Conservation (phyloP, 2,113 vertebrate species). For the Zapornia atra region DNA sequence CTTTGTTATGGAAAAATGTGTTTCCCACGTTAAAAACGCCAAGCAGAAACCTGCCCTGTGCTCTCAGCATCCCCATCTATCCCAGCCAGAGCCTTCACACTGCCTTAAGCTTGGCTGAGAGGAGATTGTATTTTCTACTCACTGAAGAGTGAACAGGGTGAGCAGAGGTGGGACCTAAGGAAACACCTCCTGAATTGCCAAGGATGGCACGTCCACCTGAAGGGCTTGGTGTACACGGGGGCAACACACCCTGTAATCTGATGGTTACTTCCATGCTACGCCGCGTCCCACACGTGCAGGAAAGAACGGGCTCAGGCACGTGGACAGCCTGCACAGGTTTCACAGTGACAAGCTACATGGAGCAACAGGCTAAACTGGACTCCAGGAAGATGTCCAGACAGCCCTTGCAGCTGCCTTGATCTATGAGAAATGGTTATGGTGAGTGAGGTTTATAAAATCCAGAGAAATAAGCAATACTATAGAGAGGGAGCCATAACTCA, state of each 20-base stretch:
- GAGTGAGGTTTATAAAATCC: neutral
- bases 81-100: neutral
- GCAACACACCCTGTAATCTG: neutral
- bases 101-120: neutral
- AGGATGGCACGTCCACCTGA: neutral
- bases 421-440: neutral
- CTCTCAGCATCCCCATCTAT: neutral
- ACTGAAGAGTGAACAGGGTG: neutral
- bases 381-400: neutral
- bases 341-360: neutral
- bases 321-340: neutral
- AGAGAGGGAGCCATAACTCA: neutral
- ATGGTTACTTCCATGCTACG: neutral
- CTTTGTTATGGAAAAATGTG: neutral
- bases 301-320: neutral
- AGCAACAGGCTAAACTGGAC: neutral
- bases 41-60: neutral
- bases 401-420: neutral
- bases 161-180: neutral
- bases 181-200: neutral
- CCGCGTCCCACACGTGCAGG: neutral
- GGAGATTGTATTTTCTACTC: neutral
- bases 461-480: neutral
- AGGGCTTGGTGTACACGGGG: neutral
- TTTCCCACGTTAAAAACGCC: accelerated